phyloP scores from a whole-genome alignment of 2,797 vertebrate genomes.

The Sphenopsis melanotis region DNA sequence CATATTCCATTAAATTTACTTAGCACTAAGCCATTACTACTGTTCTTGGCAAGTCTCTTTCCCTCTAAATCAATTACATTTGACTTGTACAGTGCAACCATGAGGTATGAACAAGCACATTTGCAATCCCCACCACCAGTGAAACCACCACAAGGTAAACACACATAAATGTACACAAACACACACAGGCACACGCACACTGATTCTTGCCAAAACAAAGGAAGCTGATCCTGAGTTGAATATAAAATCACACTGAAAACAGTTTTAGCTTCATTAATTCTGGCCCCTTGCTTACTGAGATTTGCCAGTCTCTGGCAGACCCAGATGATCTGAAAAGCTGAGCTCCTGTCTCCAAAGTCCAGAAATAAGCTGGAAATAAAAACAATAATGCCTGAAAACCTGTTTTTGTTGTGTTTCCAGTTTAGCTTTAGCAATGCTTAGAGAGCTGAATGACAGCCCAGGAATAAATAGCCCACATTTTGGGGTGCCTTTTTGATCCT shows the following conservation, averaged over 20 bases:
- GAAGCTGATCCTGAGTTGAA: neutral
- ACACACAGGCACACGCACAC: neutral
- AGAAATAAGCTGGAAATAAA: neutral
- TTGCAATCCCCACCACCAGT: neutral
- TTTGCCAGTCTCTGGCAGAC: neutral
- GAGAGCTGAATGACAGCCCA: neutral
- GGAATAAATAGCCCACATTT: neutral
- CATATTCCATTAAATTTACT: slow-evolving; percentile 24
- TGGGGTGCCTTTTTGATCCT: neutral
- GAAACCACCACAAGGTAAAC: slow-evolving; percentile 30
- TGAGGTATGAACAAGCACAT: neutral
- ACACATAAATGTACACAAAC: neutral
- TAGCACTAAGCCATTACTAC: slow-evolving; percentile 25
- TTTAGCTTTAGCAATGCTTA: neutral
- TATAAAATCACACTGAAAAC: neutral
- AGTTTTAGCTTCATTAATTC: neutral
- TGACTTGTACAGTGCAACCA: slow-evolving; percentile 9
- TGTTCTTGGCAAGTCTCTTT: slow-evolving; percentile 35
- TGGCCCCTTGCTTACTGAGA: neutral
- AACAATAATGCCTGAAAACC: neutral
- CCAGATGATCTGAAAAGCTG: neutral
- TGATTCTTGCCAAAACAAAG: neutral
- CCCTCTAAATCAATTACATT: slow-evolving; percentile 25
- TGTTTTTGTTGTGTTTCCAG: neutral
- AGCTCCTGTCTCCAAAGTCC: neutral